Evolutionary conservation across 2,113 vertebrate genomes (phyloP).

Genomic region (Gymnarchus niloticus): DNA sequence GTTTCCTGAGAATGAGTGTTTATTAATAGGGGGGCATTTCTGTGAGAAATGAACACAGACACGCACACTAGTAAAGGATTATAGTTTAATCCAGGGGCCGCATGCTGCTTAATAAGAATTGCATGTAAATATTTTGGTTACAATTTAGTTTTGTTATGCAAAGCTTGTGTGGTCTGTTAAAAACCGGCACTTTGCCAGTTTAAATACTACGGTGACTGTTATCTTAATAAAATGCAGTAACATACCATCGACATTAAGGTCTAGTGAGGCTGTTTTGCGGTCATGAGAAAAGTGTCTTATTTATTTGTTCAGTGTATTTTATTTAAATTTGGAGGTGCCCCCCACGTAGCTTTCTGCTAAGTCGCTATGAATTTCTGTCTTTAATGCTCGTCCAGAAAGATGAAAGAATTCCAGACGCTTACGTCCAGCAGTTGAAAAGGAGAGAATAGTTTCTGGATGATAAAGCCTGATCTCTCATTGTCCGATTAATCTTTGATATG

Average conservation of each 20-base stretch:
- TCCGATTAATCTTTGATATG: conserved; percentile 14
- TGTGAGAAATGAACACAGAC: background rate
- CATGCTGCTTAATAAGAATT: background rate
- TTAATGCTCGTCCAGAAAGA: background rate
- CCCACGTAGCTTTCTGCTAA: no score
- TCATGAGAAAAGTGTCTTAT: no score
- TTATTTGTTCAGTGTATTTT: no score
- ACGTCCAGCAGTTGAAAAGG: background rate
- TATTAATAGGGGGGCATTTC: background rate
- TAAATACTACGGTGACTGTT: background rate
- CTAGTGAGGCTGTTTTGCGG: no score
- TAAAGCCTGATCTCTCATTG: background rate
- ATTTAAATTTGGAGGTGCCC: no score
- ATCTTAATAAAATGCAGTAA: background rate
- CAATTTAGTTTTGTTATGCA: background rate
- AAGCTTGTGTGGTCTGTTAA: background rate
- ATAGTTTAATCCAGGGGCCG: background rate
- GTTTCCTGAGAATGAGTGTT: background rate
- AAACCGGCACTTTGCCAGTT: background rate
- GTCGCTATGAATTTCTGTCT: background rate
- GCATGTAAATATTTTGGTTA: background rate
- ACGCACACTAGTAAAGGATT: background rate
- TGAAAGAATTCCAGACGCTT: background rate
- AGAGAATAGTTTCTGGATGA: background rate
- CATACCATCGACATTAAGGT: background rate